These are phyloP conservation scores for Rhinogobio ventralis DNA, from an alignment of 2,797 vertebrate genomes.

Conservation along the genomic window DNA sequence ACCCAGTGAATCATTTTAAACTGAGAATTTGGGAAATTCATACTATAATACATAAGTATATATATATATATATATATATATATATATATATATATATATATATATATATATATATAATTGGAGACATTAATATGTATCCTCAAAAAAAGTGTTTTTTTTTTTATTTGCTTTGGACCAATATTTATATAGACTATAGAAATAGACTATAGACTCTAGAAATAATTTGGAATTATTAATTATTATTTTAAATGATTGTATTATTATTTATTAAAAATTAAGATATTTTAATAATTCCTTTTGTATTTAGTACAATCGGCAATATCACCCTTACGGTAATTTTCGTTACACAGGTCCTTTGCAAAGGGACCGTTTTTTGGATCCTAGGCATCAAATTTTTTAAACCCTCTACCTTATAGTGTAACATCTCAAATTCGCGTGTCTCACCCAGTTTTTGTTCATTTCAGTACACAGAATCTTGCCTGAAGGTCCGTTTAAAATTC, in stretches of 20 bases:
- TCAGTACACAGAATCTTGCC: neutral
- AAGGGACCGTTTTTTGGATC: neutral
- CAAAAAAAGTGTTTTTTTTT: too few species aligned
- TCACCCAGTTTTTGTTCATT: neutral
- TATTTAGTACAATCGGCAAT: neutral
- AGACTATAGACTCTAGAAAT: neutral
- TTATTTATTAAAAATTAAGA: neutral
- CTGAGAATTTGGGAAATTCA: neutral
- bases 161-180: neutral
- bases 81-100: too few species aligned
- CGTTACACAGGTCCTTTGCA: neutral
- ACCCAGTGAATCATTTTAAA: neutral
- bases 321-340: neutral
- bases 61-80: too few species aligned
- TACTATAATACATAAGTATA: too few species aligned
- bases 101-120: too few species aligned
- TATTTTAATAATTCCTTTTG: neutral
- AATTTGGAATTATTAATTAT: neutral
- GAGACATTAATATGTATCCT: too few species aligned
- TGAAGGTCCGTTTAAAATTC: slow-evolving; percentile 1
- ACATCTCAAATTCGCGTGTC: neutral
- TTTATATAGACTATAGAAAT: neutral
- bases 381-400: neutral
- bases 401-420: neutral
- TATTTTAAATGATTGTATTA: neutral